Base-by-base conservation (phyloP, 2,113 vertebrate species). In the Sisor rabdophorus region DNA sequence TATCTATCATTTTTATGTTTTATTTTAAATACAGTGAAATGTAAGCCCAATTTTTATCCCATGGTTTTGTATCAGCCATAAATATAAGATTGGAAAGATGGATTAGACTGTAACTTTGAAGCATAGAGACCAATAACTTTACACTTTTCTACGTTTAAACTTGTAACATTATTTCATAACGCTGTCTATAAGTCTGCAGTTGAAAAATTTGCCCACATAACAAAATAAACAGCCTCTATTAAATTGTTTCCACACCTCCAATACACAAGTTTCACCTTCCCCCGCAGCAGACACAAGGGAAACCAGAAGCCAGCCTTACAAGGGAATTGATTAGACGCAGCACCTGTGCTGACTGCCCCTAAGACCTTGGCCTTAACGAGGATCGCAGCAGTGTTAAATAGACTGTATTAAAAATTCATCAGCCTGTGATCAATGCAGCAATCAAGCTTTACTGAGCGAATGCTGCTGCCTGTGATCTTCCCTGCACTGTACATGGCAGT, bases 341-440 rank as follows among this genome's bases (percentile, higher is more conserved):
- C 53, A 80, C 61, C 78, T 82, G 44, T 65, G 78, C 19, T 71
- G 80, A 72, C 78, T 68, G 52, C 47, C 71, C 69, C 59, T 1
- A 81, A 84, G 82, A 80, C 79, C 61, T 85, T 84, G 80, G 50
- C 60, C 74, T 83, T 68, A 76, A 69, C 69, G 16, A 79, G 73
- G 47, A 44, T 77, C 84, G 73, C 61, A 86, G 58, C 82, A 63
- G 80, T 75, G 53, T 22, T 83, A 83, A 56, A 81, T 55, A 83
- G 22, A n/a, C 67, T 63, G 59, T 83, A 28, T 80, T 82, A 75
- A 73, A 87, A 84, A 87, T 84, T 79, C 67, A 79, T 75, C 44
- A 79, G 36, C 17, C 74, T 74, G 82, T 88, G 76, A 82, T 86
- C 58, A 84, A 50, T 82, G 84, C 56, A 12, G 1, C 71, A 12